A percentile compares a stretch with the other conserved stretches of the same genome.
phyloP scores from a whole-genome alignment of 1,140 invertebrate species.

The Dysdera silvatica region DNA sequence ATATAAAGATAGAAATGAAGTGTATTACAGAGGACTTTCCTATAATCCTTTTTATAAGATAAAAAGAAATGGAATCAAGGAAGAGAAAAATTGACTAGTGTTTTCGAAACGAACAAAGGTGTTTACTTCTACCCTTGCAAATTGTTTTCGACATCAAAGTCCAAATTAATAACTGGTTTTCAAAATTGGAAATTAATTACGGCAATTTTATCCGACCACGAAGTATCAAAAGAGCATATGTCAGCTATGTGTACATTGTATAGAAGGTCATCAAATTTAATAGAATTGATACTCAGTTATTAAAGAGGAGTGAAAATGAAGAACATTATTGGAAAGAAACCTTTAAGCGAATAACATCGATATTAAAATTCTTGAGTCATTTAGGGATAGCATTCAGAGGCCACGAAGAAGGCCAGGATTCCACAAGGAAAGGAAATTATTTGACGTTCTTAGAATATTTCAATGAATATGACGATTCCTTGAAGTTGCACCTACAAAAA shows the following conservation, averaged over 20 bases:
- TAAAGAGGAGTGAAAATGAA: too few species aligned
- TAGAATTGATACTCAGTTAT: too few species aligned
- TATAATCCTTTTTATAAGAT: constrained; percentile 3
- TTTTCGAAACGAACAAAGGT: constrained; percentile 12
- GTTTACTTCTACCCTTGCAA: constrained; percentile 14
- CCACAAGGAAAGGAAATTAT: constrained; percentile 12
- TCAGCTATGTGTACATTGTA: constrained; percentile 1
- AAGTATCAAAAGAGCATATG: constrained; percentile 9
- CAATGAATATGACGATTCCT: constrained; percentile 3
- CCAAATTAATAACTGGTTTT: constrained; percentile 5
- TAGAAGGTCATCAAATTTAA: too few species aligned
- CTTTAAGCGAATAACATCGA: constrained; percentile 1
- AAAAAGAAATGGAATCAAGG: constrained; percentile 8
- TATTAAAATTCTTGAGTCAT: constrained; percentile 1
- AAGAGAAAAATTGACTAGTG: constrained; percentile 2
- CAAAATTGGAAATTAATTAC: constrained; percentile 10
- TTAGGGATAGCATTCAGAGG: constrained; percentile 5
- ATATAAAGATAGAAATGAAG: constrained; percentile 13
- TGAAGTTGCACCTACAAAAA: constrained; percentile 6
- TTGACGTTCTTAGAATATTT: constrained; percentile 7
- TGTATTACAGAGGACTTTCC: constrained; percentile 20
- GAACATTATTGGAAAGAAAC: constrained; percentile 1
- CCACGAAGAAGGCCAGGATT: constrained; percentile 11
- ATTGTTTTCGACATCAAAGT: not conserved
- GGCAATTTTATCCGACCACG: not conserved